phyloP scores from a whole-genome alignment of 2,888 invertebrate genomes.

The Mesorhabditis belari region DNA sequence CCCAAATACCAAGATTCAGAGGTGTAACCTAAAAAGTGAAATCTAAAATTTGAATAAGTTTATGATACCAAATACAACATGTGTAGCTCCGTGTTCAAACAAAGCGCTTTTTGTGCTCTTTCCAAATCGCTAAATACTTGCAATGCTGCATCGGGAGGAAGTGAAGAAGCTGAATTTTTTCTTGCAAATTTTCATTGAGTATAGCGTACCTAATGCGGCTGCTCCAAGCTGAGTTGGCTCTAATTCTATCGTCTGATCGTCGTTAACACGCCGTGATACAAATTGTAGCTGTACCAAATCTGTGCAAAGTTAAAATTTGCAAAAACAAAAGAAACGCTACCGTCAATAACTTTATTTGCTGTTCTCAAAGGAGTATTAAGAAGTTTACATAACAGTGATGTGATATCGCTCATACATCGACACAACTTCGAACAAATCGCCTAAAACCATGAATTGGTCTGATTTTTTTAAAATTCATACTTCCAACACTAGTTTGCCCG shows the following conservation, averaged over 20 bases:
- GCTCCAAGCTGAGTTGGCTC: conserved; percentile 76
- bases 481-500: conserved; percentile 6
- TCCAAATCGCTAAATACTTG: conserved; percentile 80
- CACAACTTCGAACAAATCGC: conserved; percentile 1
- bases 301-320: neutral
- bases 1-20: conserved; percentile 71
- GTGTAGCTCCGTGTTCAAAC: conserved; percentile 87
- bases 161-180: conserved; percentile 66
- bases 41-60: neutral
- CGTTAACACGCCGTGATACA: neutral
- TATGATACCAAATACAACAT: conserved; percentile 75
- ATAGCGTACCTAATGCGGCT: conserved; percentile 69
- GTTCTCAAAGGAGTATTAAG: conserved; percentile 6
- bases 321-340: neutral
- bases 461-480: neutral
- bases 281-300: neutral
- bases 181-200: neutral
- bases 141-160: conserved; percentile 88
- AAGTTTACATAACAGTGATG: conserved; percentile 5
- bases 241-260: neutral
- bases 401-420: conserved; percentile 2
- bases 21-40: conserved; percentile 66
- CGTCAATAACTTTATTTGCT: conserved; percentile 5
- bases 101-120: conserved; percentile 79
- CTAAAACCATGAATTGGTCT: neutral